Percentiles rank a stretch among this genome's conserved stretches.
These are phyloP conservation scores for Aphidius gifuensis DNA, from an alignment of 1,140 invertebrate species.

Conservation along the genomic window DNA sequence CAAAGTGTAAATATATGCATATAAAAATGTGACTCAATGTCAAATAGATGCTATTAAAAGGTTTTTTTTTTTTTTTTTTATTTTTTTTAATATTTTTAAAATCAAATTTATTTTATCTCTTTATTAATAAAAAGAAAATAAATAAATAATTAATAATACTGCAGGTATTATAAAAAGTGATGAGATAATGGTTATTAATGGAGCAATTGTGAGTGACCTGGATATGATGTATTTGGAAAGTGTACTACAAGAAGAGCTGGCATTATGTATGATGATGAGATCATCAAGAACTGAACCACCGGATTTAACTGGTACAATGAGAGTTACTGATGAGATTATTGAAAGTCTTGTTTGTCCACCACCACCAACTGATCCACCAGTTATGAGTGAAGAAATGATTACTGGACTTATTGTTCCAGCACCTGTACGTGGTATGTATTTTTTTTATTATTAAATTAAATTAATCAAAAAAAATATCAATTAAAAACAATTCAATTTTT, in stretches of 20 bases:
- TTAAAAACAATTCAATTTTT: no score
- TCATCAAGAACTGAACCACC: slow-evolving; percentile 93
- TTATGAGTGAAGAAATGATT: slow-evolving; percentile 94
- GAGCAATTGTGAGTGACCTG: slow-evolving; percentile 93
- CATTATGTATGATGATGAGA: slow-evolving; percentile 96
- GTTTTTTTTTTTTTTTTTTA: no score
- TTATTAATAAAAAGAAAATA: no score
- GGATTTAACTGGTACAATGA: slow-evolving; percentile 77
- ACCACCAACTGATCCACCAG: slow-evolving; percentile 85
- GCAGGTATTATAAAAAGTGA: slow-evolving; percentile 94
- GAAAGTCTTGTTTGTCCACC: slow-evolving; percentile 93
- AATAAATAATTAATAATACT: slow-evolving; percentile 22
- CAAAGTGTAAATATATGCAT: no score
- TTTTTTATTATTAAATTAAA: neutral
- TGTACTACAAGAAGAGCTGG: slow-evolving; percentile 90
- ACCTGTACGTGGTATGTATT: slow-evolving; percentile 81
- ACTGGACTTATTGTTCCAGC: slow-evolving; percentile 93
- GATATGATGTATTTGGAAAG: slow-evolving; percentile 99
- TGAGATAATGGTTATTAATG: slow-evolving; percentile 98
- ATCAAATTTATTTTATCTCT: no score
- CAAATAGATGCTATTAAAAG: no score
- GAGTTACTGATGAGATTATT: slow-evolving; percentile 80
- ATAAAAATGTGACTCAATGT: no score
- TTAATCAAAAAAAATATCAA: neutral
- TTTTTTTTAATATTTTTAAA: no score